Base-by-base conservation (phyloP, 2,888 invertebrate genomes). In the Temnothorax rugatulus region DNA sequence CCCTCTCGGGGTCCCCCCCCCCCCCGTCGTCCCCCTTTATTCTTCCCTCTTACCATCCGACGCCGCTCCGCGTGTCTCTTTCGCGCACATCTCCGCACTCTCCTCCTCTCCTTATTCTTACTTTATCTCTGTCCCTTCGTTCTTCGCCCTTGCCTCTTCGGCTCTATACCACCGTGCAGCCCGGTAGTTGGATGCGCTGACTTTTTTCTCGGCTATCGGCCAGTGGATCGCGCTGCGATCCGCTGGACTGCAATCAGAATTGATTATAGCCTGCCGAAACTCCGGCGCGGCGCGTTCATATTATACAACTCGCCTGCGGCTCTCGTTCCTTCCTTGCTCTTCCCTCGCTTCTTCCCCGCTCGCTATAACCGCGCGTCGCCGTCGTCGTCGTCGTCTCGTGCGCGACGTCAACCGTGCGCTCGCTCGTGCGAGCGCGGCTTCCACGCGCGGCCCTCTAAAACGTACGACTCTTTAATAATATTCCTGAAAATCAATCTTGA, bases 211-310 rank as follows among this genome's bases (percentile, higher is more conserved):
- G 91, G 91, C 93, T 94, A 92, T 94, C 94, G 93, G 87, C 90
- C 92, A 92, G 93, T 92, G 93, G 92, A 94, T 94, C 94, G 93
- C 92, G 91, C 93, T 91, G 91, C 93, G 93, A 93, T 93, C 79
- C 79, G 91, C 94, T 89, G 92, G 93, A 93, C 93, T 93, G 94
- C 94, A 94, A 94, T 94, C 94, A 94, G 94, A 94, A 94, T 94
- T 94, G 94, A 94, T 94, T 94, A 94, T 94, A 94, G 94, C 94
- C 94, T 94, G 94, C 94, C 94, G 94, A 95, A 95, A 94, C 93
- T 93, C 90, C 90, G 92, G 91, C 92, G 93, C 92, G 92, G 93
- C 91, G 91, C 92, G 91, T 90, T 90, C 91, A 90, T 93, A 93
- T 93, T 93, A 93, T 93, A 93, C 93, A 93, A 93, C 92, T 92